Evolutionary conservation across 2,113 vertebrate species (phyloP), one percentile per base, ranked within the genome.

Genomic region (Ctenomys sociabilis): DNA sequence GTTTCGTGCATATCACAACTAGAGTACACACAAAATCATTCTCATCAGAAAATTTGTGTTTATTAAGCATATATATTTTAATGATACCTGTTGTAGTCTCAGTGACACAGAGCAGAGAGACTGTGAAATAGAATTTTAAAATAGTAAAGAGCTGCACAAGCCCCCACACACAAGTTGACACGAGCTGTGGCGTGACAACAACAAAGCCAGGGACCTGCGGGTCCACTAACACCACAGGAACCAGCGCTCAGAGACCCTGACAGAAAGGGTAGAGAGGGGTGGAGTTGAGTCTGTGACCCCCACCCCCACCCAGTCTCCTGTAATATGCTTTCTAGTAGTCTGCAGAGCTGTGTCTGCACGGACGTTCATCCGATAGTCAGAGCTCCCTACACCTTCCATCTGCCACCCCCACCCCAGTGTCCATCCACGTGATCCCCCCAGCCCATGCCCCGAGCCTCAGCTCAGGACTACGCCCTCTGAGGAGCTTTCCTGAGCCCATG

Each of bases 81-180:
- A 1, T 28, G 85, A 83, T 45, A 91, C 83, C 21, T 90, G 26
- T 14, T 88, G 17, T 70, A 73, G 10, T 59, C 24, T 75, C n/a
- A 43, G 32, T 64, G 82, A 95, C 8, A 54, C 82, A 59, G 63
- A 61, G 1, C 26, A 90, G 64, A 95, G 22, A 93, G 43, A 91
- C 40, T 35, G 3, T 80, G 83, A 90, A 95, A 40, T 89, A 90
- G 82, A 77, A 82, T 43, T 88, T 75, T 24, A 30, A 96, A 95
- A 66, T 43, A 68, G 63, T 52, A 81, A 61, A 43, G 57, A 11
- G 63, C 86, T 32, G 72, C 68, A 59, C 1, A 49, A 90, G 21
- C 14, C n/a, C 3, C 49, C 83, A 49, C 49, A 49, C 49, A 49
- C 35, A 80, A 35, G 77, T 45, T 84, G 28, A 13, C n/a, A 49